Evolutionary conservation across 2,888 invertebrate genomes (phyloP).

Genomic region (Chromoteleia sp.): DNA sequence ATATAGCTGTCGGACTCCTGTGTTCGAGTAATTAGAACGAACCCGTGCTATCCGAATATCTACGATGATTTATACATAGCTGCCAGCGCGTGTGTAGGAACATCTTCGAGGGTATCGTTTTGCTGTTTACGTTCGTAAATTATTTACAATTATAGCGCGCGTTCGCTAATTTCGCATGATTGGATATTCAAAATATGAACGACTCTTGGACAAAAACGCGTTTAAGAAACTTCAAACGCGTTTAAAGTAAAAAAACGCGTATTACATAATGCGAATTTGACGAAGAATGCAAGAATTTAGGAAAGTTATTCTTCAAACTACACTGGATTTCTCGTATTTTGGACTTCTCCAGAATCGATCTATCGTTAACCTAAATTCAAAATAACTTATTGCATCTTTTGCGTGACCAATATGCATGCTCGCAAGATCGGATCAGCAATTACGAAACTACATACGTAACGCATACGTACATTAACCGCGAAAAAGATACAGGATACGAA

Average conservation of each 20-base stretch:
- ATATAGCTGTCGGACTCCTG: constrained; percentile 60
- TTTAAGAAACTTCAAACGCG: no score
- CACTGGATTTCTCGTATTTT: no score
- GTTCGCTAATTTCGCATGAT: constrained; percentile 1
- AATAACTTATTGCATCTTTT: constrained; percentile 51
- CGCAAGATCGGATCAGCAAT: constrained; percentile 51
- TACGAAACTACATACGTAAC: constrained; percentile 51
- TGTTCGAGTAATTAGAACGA: constrained; percentile 62
- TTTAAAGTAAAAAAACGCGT: no score
- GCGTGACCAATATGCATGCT: constrained; percentile 48
- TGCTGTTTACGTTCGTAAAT: not conserved
- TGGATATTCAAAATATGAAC: not conserved
- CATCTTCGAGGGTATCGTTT: constrained; percentile 35
- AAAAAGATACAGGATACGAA: constrained; percentile 55
- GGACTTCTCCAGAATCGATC: not conserved
- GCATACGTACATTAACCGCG: constrained; percentile 41
- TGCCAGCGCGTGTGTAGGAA: not conserved
- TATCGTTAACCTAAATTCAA: constrained; percentile 42
- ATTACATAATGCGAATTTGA: no score
- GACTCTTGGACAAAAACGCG: no score
- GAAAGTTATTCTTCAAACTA: no score
- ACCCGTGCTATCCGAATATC: constrained; percentile 38
- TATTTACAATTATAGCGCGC: constrained; percentile 7
- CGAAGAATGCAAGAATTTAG: no score
- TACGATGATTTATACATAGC: constrained; percentile 33